These are phyloP conservation scores for Cerastis rubricosa DNA, from an alignment of 2,888 invertebrate species.

Conservation along the genomic window DNA sequence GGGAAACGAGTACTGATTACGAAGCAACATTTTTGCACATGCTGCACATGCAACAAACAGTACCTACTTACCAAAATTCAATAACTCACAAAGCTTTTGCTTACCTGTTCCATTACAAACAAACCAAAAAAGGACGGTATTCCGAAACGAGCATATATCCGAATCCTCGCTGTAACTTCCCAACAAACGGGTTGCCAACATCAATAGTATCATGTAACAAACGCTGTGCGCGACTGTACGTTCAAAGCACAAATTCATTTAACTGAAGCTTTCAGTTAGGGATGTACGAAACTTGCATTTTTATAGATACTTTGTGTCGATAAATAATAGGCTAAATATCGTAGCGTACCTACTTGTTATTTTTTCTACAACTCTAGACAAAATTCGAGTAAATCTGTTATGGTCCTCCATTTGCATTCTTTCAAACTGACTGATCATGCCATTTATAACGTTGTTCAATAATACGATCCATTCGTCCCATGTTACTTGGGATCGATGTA, in stretches of 20 bases:
- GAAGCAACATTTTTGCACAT: neutral
- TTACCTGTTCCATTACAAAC: neutral
- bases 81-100: neutral
- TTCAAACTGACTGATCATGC: neutral
- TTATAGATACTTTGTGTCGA: neutral
- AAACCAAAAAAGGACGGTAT: neutral
- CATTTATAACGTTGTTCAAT: neutral
- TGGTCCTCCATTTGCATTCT: neutral
- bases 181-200: constrained; percentile 35
- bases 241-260: constrained; percentile 64
- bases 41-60: neutral
- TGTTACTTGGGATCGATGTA: neutral
- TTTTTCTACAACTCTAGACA: neutral
- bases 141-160: neutral
- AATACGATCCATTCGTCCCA: neutral
- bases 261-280: constrained; percentile 53
- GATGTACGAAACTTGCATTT: neutral
- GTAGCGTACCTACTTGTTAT: neutral
- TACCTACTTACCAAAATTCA: neutral
- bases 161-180: neutral
- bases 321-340: neutral
- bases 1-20: neutral
- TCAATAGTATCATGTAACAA: constrained; percentile 52
- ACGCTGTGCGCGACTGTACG: constrained; percentile 43
- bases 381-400: neutral